A percentile compares a stretch with the other conserved stretches of the same genome.
phyloP scores from a whole-genome alignment of 2,797 vertebrate species.

The Xenops minutus region DNA sequence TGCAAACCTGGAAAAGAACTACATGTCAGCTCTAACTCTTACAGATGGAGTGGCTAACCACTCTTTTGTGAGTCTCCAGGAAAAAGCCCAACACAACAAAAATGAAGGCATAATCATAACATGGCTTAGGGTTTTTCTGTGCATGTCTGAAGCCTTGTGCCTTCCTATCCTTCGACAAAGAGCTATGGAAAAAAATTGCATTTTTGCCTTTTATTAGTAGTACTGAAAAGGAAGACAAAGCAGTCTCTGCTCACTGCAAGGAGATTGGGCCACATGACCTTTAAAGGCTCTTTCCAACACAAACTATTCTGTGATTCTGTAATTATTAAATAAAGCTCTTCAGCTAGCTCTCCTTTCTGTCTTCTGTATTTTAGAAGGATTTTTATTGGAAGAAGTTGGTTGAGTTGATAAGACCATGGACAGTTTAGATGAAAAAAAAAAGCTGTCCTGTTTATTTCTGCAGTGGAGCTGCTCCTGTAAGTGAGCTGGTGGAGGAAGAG shows the following conservation, averaged over 20 bases:
- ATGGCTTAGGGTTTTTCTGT: not conserved
- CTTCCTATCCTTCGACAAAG: not conserved
- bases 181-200: not conserved
- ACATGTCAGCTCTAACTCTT: not conserved
- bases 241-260: not conserved
- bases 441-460: not conserved
- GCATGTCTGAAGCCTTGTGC: not conserved
- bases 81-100: not conserved
- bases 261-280: not conserved
- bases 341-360: not conserved
- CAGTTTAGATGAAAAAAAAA: not conserved
- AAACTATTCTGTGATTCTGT: not conserved
- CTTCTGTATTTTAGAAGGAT: not conserved
- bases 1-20: not conserved
- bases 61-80: not conserved
- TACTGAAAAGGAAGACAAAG: not conserved
- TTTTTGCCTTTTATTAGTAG: not conserved
- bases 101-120: not conserved
- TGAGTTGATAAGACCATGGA: not conserved
- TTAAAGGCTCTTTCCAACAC: not conserved
- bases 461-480: not conserved
- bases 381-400: not conserved
- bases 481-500: not conserved
- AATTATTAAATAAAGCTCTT: not conserved
- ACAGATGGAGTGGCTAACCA: not conserved